Percentiles rank a stretch among this genome's conserved stretches.
Evolutionary conservation across 2,113 vertebrate species (phyloP).

Genomic region (Catharus fuscescens): DNA sequence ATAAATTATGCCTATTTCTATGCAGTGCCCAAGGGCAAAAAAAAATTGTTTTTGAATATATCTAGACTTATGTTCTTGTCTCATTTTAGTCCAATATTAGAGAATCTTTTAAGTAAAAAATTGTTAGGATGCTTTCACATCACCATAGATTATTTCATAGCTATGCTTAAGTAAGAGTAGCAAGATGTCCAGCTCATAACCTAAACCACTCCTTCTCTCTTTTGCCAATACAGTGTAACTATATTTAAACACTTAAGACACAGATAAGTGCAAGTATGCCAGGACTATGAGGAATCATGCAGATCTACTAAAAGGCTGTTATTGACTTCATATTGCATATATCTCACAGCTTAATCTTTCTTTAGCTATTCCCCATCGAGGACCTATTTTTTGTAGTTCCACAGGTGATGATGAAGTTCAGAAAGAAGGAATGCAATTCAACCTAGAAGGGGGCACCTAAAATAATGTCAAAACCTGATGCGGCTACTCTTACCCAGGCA

Average conservation of each 20-base stretch:
- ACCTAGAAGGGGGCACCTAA: not conserved
- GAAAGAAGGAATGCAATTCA: not conserved
- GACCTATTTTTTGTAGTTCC: not conserved
- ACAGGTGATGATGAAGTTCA: not conserved
- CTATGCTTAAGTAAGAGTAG: not conserved
- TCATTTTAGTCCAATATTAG: not conserved
- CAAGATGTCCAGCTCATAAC: not conserved
- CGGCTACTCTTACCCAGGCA: not conserved
- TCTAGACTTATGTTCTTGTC: not conserved
- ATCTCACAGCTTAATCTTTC: not conserved
- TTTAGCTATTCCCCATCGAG: not conserved
- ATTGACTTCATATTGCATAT: not conserved
- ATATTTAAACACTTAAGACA: not conserved
- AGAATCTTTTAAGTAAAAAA: not conserved
- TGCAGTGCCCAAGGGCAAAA: not conserved
- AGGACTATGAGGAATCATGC: not conserved
- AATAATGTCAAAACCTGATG: not conserved
- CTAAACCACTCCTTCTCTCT: not conserved
- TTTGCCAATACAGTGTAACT: not conserved
- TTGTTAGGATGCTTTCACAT: not conserved
- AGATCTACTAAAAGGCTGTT: not conserved
- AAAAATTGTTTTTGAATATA: not conserved
- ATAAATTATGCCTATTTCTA: not conserved
- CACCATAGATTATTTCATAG: not conserved
- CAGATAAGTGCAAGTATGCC: not conserved